Base-by-base conservation (phyloP, 2,888 invertebrate species). In the Epinotia demarniana region DNA sequence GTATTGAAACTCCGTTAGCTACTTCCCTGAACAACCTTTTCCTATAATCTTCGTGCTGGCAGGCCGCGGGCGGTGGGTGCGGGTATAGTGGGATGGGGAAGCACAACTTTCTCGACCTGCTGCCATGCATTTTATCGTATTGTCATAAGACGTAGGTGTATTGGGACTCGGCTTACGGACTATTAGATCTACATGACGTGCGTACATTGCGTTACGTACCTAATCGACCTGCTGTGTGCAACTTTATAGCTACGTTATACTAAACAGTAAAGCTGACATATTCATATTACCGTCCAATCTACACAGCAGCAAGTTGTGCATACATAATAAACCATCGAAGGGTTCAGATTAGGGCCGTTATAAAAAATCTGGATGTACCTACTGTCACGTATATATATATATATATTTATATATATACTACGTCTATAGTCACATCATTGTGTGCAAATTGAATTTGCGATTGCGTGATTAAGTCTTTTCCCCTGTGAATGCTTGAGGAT, bases 261-360 rank as follows among this genome's bases (percentile, higher is more conserved):
- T 64, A 16, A 49, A 46, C 16, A 43, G 23, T 46, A 16, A 46
- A 46, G 19, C 23, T 58, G 49, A n/a, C n/a, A 60, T 74, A 49
- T 69, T 5, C n/a, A 60, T 74, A 49, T 69, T 5, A 23, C 33
- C n/a, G 12, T 23, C n/a, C n/a, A 58, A 75, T 70, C 57, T 33
- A 58, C n/a, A 70, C 18, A 70, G n/a, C 13, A 9, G 19, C 5
- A 64, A 70, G 39, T 75, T 64, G 70, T 4, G 18, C 33, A 75
- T 70, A 70, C 63, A 70, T 73, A 70, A 69, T 70, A 64, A 70
- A 70, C 49, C 27, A 75, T 58, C 27, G 49, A 74, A 49, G 49
- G 33, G 19, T 61, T 55, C 27, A 55, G 43, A 49, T 18, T 57
- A 43, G 16, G n/a, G 4, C 57, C 18, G 57, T 53, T 57, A 68